Evolutionary conservation across 2,797 vertebrate genomes (phyloP).

Genomic region (Amniataba percoides): DNA sequence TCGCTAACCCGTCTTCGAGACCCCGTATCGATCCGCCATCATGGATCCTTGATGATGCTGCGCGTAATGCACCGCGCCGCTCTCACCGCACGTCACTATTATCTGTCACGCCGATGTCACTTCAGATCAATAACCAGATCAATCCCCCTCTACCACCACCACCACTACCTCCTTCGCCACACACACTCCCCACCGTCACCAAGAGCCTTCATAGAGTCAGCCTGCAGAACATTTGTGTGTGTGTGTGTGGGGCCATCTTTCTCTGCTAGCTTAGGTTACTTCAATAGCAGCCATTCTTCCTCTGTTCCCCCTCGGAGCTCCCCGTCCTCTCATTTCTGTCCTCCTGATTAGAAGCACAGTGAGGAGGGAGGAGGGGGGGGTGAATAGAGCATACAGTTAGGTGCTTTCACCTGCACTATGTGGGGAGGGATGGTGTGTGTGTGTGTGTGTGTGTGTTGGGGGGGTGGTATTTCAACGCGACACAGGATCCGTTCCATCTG

Average conservation of each 20-base stretch:
- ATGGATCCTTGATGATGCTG: conserved; percentile 37
- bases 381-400: conserved; percentile 42
- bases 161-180: too few relatives aligned
- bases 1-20: conserved; percentile 33
- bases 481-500: conserved; percentile 73
- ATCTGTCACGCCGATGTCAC: conserved; percentile 62
- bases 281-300: conserved; percentile 70
- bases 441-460: not conserved
- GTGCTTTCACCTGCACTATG: conserved; percentile 67
- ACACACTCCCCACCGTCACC: not conserved
- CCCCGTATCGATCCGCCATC: conserved; percentile 60
- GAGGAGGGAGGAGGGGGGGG: not conserved
- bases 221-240: conserved; percentile 43
- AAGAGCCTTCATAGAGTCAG: conserved; percentile 32
- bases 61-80: conserved; percentile 29
- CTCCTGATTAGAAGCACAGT: conserved; percentile 58
- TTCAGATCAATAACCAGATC: conserved; percentile 72
- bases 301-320: conserved; percentile 28
- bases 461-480: conserved; percentile 43
- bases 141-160: conserved; percentile 7
- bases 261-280: conserved; percentile 61
- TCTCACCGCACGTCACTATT: conserved; percentile 40
- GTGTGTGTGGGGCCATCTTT: conserved; percentile 36
- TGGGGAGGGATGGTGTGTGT: too few relatives aligned
- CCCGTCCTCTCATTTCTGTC: conserved; percentile 42